Evolutionary conservation across 2,888 invertebrate species (phyloP), one percentile per base, ranked within the genome.

Genomic region (Leucania comma): DNA sequence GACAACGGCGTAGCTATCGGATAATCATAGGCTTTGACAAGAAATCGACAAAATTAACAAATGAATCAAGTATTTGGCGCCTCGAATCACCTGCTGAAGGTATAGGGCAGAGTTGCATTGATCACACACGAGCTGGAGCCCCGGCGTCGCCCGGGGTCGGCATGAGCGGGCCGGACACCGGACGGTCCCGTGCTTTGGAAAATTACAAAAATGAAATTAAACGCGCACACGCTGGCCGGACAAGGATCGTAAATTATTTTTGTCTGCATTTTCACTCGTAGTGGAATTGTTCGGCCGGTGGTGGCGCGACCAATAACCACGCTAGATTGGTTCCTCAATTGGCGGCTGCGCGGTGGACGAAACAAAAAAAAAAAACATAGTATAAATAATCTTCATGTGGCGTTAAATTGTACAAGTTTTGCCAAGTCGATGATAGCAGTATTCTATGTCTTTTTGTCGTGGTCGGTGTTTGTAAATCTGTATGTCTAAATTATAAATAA

Each of bases 21-120:
- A 87, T 87, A 86, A 90, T 87, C 90, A 90, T 88, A 91, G 90
- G 93, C 93, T 93, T 86, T 88, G 93, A 92, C 91, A 91, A 70
- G 89, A 90, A 83, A 81, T 81, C 84, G 90, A 91, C 87, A 80
- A 88, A 90, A 88, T 86, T 82, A 83, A 85, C 77, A 86, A 42
- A 83, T 56, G 86, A 85, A 86, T 88, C 91, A 89, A 90, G 85
- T 78, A 90, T 90, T 89, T 85, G 90, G 88, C 91, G 92, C 89
- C 89, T 88, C 89, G 68, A 82, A 75, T 80, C 87, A 83, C 87
- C 84, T 73, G 77, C 77, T n/a, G 68, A 75, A 81, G 87, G 86
- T 85, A 61, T 42, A 57, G 62, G 89, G 89, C 90, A 85, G 83
- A 72, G 80, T 80, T 82, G 85, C 87, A 87, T 84, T 77, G 80